Conservation (phyloP, 2,888 invertebrate genomes). For the Acrobasis repandana region DNA sequence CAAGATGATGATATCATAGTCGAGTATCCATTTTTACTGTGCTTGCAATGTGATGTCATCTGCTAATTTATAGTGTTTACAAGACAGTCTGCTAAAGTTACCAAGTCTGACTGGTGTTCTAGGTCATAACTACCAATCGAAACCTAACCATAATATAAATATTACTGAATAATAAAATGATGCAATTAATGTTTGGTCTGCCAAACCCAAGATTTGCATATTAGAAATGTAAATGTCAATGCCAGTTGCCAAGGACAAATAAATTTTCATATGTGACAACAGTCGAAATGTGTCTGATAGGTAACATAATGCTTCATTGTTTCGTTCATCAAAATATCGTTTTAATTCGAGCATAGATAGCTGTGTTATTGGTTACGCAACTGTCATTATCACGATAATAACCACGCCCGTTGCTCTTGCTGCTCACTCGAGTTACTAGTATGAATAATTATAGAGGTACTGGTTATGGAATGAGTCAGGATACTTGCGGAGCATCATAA, state of each 20-base stretch:
- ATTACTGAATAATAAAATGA: no score
- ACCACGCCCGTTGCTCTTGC: conserved; percentile 47
- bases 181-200: no score
- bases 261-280: background rate
- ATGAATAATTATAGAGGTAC: conserved; percentile 37
- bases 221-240: background rate
- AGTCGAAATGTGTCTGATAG: background rate
- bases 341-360: background rate
- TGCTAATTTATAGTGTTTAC: conserved; percentile 29
- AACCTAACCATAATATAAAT: no score
- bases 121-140: background rate
- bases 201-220: background rate
- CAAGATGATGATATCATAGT: conserved; percentile 48
- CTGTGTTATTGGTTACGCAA: conserved; percentile 32
- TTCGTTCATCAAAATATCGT: background rate
- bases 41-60: conserved; percentile 39
- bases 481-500: conserved; percentile 46
- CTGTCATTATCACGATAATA: conserved; percentile 31
- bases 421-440: conserved; percentile 32
- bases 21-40: conserved; percentile 37
- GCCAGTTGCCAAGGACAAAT: background rate
- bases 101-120: background rate
- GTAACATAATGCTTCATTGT: background rate
- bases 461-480: conserved; percentile 42
- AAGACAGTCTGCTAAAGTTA: background rate